Evolutionary conservation across 2,113 vertebrate genomes (phyloP).

Genomic region (Pollachius pollachius): DNA sequence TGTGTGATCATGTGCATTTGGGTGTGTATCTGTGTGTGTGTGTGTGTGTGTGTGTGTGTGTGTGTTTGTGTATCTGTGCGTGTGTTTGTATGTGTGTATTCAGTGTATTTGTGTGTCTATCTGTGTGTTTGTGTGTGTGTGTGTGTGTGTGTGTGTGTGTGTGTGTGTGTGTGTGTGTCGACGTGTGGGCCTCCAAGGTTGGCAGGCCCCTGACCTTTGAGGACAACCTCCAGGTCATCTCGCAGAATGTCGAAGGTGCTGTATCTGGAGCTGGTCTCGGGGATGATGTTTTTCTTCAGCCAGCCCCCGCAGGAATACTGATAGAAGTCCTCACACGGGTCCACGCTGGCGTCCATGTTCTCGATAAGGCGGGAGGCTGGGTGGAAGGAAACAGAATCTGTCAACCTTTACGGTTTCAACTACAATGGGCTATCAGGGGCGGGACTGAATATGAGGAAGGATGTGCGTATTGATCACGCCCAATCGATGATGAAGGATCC

Average conservation of each 20-base stretch:
- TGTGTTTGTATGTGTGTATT: neutral
- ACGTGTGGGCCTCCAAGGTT: neutral
- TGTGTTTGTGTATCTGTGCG: neutral
- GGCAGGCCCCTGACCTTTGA: slow-evolving; percentile 82
- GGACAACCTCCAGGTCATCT: slow-evolving; percentile 87
- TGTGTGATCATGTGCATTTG: too few species aligned
- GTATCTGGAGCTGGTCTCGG: slow-evolving; percentile 90
- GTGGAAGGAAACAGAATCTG: slow-evolving; percentile 1
- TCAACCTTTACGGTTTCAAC: neutral
- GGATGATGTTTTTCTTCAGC: slow-evolving; percentile 91
- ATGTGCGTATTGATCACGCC: too few species aligned
- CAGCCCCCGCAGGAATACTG: slow-evolving; percentile 93
- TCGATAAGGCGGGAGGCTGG: slow-evolving; percentile 89
- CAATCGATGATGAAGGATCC: too few species aligned
- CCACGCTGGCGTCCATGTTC: slow-evolving; percentile 83
- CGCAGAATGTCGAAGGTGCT: slow-evolving; percentile 93
- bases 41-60: neutral
- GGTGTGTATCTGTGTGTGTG: too few species aligned
- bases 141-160: slow-evolving; percentile 2
- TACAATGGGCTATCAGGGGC: too few species aligned
- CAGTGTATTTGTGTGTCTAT: neutral
- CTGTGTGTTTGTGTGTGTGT: neutral
- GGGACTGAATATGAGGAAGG: too few species aligned
- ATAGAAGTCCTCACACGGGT: slow-evolving; percentile 90
- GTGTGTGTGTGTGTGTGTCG: neutral